Percentiles rank a stretch among this genome's conserved stretches.
Evolutionary conservation across 2,797 vertebrate genomes (phyloP).

Genomic region (Pseudochaenichthys georgianus): DNA sequence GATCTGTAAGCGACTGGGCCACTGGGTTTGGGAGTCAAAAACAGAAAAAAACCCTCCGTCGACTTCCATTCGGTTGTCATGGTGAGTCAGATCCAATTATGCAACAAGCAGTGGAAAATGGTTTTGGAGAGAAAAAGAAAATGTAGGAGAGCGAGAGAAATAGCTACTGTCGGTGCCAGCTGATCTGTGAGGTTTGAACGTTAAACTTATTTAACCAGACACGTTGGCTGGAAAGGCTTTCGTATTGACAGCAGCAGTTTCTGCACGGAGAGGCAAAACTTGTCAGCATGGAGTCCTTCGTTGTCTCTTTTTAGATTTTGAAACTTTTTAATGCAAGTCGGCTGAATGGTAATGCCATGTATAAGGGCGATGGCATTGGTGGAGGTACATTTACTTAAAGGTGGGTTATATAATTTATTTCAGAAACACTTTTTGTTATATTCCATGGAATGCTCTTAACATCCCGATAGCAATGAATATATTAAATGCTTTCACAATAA

Average conservation of each 20-base stretch:
- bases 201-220: constrained; percentile 40
- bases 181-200: constrained; percentile 48
- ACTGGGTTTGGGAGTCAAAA: constrained; percentile 51
- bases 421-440: too few species aligned
- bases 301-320: not conserved
- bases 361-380: too few species aligned
- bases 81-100: constrained; percentile 74
- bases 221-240: not conserved
- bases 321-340: too few species aligned
- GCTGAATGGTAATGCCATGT: too few species aligned
- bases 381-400: too few species aligned
- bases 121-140: constrained; percentile 49
- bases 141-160: constrained; percentile 32
- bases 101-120: constrained; percentile 67
- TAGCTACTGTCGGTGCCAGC: constrained; percentile 27
- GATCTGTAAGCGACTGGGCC: constrained; percentile 57
- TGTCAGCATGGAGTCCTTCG: not conserved
- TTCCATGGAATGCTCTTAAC: too few species aligned
- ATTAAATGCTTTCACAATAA: too few species aligned
- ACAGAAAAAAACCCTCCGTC: constrained; percentile 40
- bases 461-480: too few species aligned
- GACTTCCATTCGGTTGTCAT: constrained; percentile 72
- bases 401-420: too few species aligned
- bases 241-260: constrained; percentile 7
- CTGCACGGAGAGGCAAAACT: constrained; percentile 6